Evolutionary conservation across 1,140 invertebrate genomes (phyloP), one percentile per base, ranked within the genome.

Genomic region (Aphis gossypii): DNA sequence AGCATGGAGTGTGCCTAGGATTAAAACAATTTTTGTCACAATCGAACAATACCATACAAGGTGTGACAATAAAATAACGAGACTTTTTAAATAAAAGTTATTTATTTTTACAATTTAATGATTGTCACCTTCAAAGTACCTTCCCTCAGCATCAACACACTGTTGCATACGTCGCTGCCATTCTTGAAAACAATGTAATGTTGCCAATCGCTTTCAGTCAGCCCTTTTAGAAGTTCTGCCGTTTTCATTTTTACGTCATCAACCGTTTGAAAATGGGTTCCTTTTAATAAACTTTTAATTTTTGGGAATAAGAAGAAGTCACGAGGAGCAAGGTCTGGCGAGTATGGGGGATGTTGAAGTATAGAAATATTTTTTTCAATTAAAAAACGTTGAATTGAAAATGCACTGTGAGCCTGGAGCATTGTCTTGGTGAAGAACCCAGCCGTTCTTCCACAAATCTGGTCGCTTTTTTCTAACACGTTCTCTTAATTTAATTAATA

Each of bases 361-460:
- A 94, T 21, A 46, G 94, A 68, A 94, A 94, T 7, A 35, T 88
- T 89, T 84, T 95, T 90, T 94, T 94, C 94, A 35, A 84, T 92
- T 46, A 94, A 94, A 94, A 94, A 94, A 38, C 87, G 46, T 60
- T 94, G 90, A 38, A 94, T 93, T 83, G 94, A 44, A 5, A 94
- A 86, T 30, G 94, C 93, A 83, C 92, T 93, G 89, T 95, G 94
- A 51, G 94, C 84, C 84, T 68, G 94, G 94, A 30, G 94, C 94
- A 94, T 95, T 95, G 93, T 95, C 94, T 93, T 94, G 95, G 76
- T 95, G 94, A 54, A 95, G 94, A 86, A 94, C 88, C 94, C 94
- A 95, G 89, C 60, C 68, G 41, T 48, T 82, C 30, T 48, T 87
- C 93, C 54, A 51, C 51, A 93, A 54, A 46, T 93, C 25, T 46